A percentile compares a stretch with the other conserved stretches of the same genome.
phyloP scores from a whole-genome alignment of 2,113 vertebrate genomes.

The Nothobranchius kuhntae region DNA sequence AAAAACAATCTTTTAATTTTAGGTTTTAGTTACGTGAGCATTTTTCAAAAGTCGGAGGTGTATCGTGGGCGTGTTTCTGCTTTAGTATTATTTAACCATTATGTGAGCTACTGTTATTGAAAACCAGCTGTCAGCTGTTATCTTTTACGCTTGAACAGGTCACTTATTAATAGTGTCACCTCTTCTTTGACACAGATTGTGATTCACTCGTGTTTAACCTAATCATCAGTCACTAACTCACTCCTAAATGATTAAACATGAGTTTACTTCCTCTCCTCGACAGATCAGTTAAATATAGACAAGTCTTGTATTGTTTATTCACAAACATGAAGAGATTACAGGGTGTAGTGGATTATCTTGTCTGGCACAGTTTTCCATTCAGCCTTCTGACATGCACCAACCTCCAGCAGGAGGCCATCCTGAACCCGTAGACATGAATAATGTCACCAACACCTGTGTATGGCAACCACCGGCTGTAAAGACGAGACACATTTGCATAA shows the following conservation, averaged over 20 bases:
- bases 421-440: background rate
- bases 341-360: constrained; percentile 40
- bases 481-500: too few relatives aligned
- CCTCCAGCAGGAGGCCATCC: background rate
- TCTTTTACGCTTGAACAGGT: background rate
- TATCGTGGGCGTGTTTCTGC: constrained; percentile 36
- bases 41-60: too few relatives aligned
- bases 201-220: background rate
- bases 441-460: background rate
- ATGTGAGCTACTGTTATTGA: background rate
- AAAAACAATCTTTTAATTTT: background rate
- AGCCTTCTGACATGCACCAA: constrained; percentile 9
- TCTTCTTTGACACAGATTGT: background rate
- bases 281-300: constrained; percentile 1
- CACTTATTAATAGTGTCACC: background rate
- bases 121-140: constrained; percentile 25
- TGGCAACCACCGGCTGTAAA: too few relatives aligned
- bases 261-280: background rate
- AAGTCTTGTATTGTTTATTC: background rate
- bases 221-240: background rate
- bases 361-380: constrained; percentile 34
- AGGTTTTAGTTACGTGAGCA: too few relatives aligned
- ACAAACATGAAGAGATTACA: constrained; percentile 18
- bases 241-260: background rate
- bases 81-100: background rate